These are phyloP conservation scores for Drosophila kuntzei DNA, from an alignment of 2,888 invertebrate species.

Conservation along the genomic window DNA sequence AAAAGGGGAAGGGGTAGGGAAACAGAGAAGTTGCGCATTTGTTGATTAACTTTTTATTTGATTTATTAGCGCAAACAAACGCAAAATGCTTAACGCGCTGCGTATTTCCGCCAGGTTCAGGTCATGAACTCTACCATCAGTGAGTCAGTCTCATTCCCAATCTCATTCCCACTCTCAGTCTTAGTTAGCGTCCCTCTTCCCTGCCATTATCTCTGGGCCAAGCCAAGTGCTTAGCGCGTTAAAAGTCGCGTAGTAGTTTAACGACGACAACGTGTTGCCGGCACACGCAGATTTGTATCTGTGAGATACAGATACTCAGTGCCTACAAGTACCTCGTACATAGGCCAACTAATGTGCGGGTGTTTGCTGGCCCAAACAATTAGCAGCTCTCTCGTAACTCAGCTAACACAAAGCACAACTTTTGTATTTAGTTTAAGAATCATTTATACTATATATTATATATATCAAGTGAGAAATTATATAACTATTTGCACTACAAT, in stretches of 20 bases:
- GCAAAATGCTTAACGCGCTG: conserved; percentile 51
- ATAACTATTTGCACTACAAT: conserved; percentile 22
- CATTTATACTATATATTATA: not conserved
- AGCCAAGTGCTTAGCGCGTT: conserved; percentile 68
- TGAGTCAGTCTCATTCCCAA: conserved; percentile 37
- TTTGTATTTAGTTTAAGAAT: not conserved
- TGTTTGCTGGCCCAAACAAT: conserved; percentile 69
- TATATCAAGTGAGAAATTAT: not conserved
- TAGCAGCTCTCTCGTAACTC: conserved; percentile 48
- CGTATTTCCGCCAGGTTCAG: conserved; percentile 51
- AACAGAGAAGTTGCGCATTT: conserved; percentile 61
- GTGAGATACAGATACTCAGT: conserved; percentile 59
- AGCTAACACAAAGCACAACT: conserved; percentile 17
- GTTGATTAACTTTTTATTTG: conserved; percentile 82
- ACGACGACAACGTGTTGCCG: conserved; percentile 75
- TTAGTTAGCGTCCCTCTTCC: not conserved
- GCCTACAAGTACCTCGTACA: conserved; percentile 23
- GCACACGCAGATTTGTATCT: conserved; percentile 74
- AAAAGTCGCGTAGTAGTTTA: conserved; percentile 77
- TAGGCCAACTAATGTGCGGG: conserved; percentile 58
- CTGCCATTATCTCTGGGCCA: not conserved
- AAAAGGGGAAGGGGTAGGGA: not conserved
- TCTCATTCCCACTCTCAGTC: not conserved
- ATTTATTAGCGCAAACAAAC: conserved; percentile 74
- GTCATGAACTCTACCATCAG: conserved; percentile 66